Base-by-base conservation (phyloP, 2,888 invertebrate genomes). In the Cartodere bifasciata region DNA sequence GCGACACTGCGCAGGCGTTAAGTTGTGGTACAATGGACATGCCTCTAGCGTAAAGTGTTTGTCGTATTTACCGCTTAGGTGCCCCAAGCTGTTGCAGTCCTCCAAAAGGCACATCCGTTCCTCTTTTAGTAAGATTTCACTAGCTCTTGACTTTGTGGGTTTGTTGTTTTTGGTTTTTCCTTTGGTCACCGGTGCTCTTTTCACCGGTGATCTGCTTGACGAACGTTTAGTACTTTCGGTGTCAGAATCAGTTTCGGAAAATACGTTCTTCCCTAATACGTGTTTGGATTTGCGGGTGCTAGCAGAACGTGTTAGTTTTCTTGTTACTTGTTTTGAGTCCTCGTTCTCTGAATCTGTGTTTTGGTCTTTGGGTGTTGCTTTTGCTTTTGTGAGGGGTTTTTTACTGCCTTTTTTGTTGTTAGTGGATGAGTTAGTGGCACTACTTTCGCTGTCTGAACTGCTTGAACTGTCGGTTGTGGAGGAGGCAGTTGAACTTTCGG, bases 11-110 rank as follows among this genome's bases (percentile, higher is more conserved):
- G 73, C 72, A 13, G 75, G 70, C 5, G 80, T 75, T 43, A 76
- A 75, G 59, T 92, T 90, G 62, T 94, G 94, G 63, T 84, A 95
- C 31, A 78, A 54, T 2, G 94, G 94, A 51, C 95, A 95, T 13
- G 88, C 87, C 56, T 90, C 86, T 37, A 85, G 69, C 2, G 90
- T 84, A 56, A 90, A 87, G 62, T 95, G 95, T 14, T 70, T 71
- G 3, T 77, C 72, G 38, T 75, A 68, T 49, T 75, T 72, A 7
- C 91, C 91, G 37, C 85, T 81, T 4, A 91, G 63, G 63, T 91
- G 90, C 27, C 91, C 92, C 2, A 68, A 65, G 2, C 91, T 91
- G 53, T 91, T 85, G 53, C 92, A 94, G 31, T 83, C 82, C 29
- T 86, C 78, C 6, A 92, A 68, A 0, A 90, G 90, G 57, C 92